Evolutionary conservation across 2,888 invertebrate species (phyloP).

Genomic region (Sesia bembeciformis): DNA sequence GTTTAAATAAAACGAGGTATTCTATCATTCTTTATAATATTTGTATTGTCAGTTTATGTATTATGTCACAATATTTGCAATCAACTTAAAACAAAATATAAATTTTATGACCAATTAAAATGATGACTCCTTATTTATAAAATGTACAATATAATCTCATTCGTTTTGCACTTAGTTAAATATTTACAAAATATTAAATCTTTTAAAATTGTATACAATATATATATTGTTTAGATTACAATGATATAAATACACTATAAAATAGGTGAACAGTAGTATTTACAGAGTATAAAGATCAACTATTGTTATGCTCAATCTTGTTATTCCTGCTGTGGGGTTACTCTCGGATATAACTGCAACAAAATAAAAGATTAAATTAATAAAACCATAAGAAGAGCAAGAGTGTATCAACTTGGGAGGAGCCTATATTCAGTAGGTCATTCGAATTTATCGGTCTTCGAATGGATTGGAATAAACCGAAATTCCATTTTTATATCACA

Average conservation of each 20-base stretch:
- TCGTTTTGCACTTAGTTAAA: conserved; percentile 66
- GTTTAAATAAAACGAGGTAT: not conserved
- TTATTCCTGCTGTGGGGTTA: conserved; percentile 73
- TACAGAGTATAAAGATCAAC: conserved; percentile 58
- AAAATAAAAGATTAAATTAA: conserved; percentile 13
- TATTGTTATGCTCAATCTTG: conserved; percentile 26
- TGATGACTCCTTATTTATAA: conserved; percentile 71
- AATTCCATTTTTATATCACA: too few species aligned
- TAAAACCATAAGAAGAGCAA: not conserved
- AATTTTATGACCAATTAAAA: conserved; percentile 60
- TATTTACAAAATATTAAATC: conserved; percentile 74
- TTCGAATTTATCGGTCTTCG: too few species aligned
- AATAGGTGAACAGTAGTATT: conserved; percentile 60
- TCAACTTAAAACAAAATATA: conserved; percentile 65
- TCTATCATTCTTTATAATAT: conserved; percentile 16
- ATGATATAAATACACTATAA: conserved; percentile 71
- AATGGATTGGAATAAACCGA: too few species aligned
- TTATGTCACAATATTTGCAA: conserved; percentile 70
- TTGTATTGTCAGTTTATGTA: conserved; percentile 73
- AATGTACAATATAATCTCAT: conserved; percentile 75
- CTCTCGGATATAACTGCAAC: conserved; percentile 78
- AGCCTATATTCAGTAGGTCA: too few species aligned
- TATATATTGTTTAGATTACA: conserved; percentile 62
- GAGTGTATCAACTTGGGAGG: not conserved
- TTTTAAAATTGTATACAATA: conserved; percentile 72